Conservation (phyloP, 64 coral and sea anemone species). For the Anthopleura sola region DNA sequence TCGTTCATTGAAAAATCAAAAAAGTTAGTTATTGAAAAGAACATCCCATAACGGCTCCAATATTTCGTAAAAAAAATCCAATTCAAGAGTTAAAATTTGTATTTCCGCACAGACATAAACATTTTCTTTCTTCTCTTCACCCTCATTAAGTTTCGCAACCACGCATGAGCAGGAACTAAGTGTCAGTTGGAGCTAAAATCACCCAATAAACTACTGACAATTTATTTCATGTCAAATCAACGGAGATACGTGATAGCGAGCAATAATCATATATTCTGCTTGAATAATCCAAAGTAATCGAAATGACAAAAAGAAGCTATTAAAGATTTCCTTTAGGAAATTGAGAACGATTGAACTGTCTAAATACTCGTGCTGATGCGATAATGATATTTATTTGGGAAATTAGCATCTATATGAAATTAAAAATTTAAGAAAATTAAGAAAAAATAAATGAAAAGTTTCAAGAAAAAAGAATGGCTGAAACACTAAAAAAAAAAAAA, state of each 20-base stretch:
- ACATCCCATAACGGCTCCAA: too few species aligned
- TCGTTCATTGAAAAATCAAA: too few species aligned
- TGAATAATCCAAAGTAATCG: neutral
- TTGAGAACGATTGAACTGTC: neutral
- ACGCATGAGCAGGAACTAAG: too few species aligned
- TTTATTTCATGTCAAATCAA: neutral
- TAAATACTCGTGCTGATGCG: neutral
- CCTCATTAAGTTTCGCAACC: too few species aligned
- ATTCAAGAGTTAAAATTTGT: too few species aligned
- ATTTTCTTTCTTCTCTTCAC: too few species aligned
- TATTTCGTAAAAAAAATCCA: too few species aligned
- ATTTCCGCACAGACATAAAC: too few species aligned
- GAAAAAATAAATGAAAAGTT: neutral
- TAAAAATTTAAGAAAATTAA: neutral
- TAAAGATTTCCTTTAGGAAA: neutral
- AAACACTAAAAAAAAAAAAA: too few species aligned
- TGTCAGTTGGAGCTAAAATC: too few species aligned
- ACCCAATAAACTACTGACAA: neutral
- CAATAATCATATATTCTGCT: neutral
- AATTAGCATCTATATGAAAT: neutral
- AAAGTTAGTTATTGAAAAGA: too few species aligned
- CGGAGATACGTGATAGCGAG: neutral
- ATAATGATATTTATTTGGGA: neutral
- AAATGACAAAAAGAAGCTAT: neutral
- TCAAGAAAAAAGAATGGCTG: neutral